Evolutionary conservation across 2,888 invertebrate genomes (phyloP).

Genomic region (Eurytoma adleriae): DNA sequence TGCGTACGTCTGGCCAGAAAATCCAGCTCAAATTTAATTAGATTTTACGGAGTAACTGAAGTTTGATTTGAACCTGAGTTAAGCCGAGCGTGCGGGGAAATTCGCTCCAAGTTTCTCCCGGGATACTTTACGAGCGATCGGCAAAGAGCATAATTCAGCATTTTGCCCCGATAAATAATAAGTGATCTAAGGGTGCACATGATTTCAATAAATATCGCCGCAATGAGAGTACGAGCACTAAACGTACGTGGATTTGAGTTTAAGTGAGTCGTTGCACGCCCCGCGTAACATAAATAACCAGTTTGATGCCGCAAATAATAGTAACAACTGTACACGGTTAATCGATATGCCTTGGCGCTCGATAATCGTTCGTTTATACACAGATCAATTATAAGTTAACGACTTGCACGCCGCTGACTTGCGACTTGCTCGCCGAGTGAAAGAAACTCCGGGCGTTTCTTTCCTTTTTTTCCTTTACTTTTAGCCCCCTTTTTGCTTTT

Average conservation of each 20-base stretch:
- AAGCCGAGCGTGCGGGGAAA: too few relatives aligned
- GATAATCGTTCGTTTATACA: conserved; percentile 41
- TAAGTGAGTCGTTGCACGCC: conserved; percentile 15
- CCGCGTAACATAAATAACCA: conserved; percentile 15
- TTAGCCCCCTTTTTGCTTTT: background rate
- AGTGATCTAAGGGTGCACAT: too few relatives aligned
- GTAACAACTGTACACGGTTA: conserved; percentile 35
- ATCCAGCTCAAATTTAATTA: too few relatives aligned
- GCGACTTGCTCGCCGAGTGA: conserved; percentile 7
- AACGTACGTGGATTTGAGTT: background rate
- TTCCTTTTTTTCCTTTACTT: background rate
- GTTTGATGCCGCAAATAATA: conserved; percentile 25
- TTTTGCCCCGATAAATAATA: too few relatives aligned
- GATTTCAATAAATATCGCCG: too few relatives aligned
- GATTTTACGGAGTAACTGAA: too few relatives aligned
- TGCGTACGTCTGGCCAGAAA: too few relatives aligned
- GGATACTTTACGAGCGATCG: too few relatives aligned
- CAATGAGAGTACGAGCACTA: background rate
- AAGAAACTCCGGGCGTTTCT: background rate
- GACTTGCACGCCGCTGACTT: conserved; percentile 41
- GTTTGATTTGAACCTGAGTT: too few relatives aligned
- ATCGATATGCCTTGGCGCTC: conserved; percentile 46
- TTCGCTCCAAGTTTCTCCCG: too few relatives aligned
- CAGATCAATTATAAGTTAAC: conserved; percentile 52
- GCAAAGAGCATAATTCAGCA: too few relatives aligned